A percentile compares a stretch with the other conserved stretches of the same genome.
These are phyloP conservation scores for Nesospiza acunhae DNA, from an alignment of 2,113 vertebrate species.

Conservation along the genomic window DNA sequence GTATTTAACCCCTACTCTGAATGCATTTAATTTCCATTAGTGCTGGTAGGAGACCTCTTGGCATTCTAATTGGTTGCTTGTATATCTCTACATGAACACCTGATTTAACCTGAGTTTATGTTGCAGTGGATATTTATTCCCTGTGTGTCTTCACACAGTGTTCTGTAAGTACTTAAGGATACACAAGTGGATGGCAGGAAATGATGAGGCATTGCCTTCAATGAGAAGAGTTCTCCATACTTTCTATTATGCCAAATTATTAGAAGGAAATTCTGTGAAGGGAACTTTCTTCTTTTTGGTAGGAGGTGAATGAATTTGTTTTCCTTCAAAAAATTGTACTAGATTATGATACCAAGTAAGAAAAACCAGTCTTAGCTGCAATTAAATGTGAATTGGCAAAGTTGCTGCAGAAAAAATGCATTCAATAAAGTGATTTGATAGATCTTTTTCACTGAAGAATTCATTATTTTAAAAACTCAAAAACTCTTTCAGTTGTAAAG, in stretches of 20 bases:
- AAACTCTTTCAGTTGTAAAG: neutral
- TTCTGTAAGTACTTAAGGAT: neutral
- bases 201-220: neutral
- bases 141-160: neutral
- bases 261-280: neutral
- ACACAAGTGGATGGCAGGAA: neutral
- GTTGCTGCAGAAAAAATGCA: neutral
- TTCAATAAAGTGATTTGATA: neutral
- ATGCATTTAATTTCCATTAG: neutral
- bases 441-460: neutral
- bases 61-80: neutral
- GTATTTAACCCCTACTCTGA: neutral
- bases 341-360: neutral
- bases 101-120: neutral
- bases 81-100: neutral
- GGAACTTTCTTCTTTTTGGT: neutral
- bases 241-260: neutral
- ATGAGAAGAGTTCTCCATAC: neutral
- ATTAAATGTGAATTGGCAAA: neutral
- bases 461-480: constrained; percentile 3
- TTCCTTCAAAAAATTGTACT: neutral
- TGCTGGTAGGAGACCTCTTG: neutral
- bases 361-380: neutral
- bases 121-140: neutral
- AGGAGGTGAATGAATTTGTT: neutral